phyloP scores from a whole-genome alignment of 2,797 vertebrate genomes.

The Mergus octosetaceus region DNA sequence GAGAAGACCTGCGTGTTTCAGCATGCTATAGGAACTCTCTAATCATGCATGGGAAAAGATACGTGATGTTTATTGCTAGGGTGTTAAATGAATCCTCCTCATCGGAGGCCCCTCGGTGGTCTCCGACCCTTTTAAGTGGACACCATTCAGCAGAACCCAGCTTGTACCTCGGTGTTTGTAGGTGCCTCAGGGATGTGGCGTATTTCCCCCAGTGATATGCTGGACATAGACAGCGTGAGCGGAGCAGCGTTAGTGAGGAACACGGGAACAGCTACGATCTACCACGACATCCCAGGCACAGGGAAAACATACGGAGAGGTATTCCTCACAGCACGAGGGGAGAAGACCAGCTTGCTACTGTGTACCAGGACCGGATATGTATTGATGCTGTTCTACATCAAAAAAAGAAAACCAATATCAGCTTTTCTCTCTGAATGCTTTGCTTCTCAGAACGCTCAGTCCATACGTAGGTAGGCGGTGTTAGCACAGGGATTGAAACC shows the following conservation, averaged over 20 bases:
- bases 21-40: background rate
- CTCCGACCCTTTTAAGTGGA: background rate
- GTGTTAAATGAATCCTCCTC: background rate
- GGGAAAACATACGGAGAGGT: slow-evolving; percentile 76
- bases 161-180: background rate
- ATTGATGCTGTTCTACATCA: background rate
- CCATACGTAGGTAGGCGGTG: no score
- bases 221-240: slow-evolving; percentile 57
- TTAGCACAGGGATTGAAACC: background rate
- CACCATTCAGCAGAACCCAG: background rate
- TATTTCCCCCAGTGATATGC: slow-evolving; percentile 29
- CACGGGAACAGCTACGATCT: slow-evolving; percentile 63
- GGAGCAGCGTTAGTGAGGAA: slow-evolving; percentile 70
- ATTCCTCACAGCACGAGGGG: background rate
- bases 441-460: background rate
- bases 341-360: background rate
- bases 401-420: background rate
- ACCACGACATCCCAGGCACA: slow-evolving; percentile 72
- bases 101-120: background rate
- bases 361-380: background rate
- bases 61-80: background rate
- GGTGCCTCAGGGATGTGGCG: slow-evolving; percentile 72
- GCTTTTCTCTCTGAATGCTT: background rate
- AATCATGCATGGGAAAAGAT: background rate
- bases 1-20: background rate